phyloP scores from a whole-genome alignment of 2,888 invertebrate species.

The Luperina testacea region DNA sequence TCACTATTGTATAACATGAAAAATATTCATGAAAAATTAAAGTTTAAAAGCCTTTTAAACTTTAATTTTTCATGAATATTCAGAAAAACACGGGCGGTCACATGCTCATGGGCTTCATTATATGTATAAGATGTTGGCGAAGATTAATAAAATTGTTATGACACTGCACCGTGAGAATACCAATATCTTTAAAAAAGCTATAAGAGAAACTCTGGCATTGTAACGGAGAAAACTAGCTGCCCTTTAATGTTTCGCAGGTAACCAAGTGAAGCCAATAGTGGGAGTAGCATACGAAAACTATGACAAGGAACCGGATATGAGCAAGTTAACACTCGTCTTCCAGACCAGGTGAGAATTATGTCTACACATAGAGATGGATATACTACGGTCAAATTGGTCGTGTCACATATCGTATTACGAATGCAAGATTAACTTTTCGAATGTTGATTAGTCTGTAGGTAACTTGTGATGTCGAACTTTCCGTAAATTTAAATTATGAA shows the following conservation, averaged over 20 bases:
- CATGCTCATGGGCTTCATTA: too few species aligned
- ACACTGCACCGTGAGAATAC: not conserved
- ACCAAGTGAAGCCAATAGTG: constrained; percentile 46
- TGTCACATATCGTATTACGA: not conserved
- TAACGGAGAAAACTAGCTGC: not conserved
- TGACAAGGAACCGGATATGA: constrained; percentile 56
- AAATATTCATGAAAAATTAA: too few species aligned
- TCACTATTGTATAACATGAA: too few species aligned
- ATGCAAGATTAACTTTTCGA: not conserved
- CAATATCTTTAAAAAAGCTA: not conserved
- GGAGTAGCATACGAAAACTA: constrained; percentile 57
- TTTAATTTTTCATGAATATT: too few species aligned
- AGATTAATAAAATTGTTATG: too few species aligned
- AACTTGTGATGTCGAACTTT: too few species aligned
- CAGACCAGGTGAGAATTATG: constrained; percentile 51
- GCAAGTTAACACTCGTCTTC: constrained; percentile 55
- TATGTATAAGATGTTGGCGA: too few species aligned
- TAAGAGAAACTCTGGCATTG: not conserved
- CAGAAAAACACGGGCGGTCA: too few species aligned
- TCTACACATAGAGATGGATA: not conserved
- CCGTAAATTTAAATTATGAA: too few species aligned
- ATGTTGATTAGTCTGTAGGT: too few species aligned
- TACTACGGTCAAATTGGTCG: too few species aligned
- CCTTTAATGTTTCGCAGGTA: constrained; percentile 48
- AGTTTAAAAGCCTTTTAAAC: too few species aligned